These are phyloP conservation scores for Dromas ardeola DNA, from an alignment of 2,113 vertebrate genomes.

Conservation along the genomic window DNA sequence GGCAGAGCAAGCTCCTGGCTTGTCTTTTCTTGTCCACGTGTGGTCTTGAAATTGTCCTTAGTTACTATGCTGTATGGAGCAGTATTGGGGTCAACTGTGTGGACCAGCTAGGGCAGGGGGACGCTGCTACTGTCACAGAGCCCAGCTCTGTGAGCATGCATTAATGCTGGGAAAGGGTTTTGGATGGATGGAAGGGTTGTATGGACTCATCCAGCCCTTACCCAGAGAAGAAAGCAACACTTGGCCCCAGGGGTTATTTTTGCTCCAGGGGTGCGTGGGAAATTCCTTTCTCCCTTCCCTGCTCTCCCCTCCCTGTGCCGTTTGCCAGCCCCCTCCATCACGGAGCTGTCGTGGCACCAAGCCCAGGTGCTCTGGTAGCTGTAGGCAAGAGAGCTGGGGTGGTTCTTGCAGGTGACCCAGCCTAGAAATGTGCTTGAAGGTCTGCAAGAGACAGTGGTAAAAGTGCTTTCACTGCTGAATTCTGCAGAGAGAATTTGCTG, in stretches of 20 bases:
- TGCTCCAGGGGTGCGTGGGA: neutral
- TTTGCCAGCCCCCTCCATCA: neutral
- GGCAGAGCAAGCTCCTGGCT: neutral
- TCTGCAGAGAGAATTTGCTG: neutral
- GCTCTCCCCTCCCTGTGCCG: neutral
- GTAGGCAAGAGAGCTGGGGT: neutral
- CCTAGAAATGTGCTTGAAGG: neutral
- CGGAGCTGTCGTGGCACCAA: neutral
- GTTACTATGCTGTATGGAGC: neutral
- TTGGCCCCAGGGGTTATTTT: neutral
- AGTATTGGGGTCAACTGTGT: neutral
- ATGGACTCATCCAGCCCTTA: neutral
- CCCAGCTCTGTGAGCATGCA: neutral
- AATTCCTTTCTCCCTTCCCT: conserved; percentile 7
- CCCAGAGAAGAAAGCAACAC: neutral
- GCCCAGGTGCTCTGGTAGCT: neutral
- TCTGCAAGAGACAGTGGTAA: neutral
- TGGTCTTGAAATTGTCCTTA: neutral
- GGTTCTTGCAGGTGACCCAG: neutral
- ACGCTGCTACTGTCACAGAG: neutral
- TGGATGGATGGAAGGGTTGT: neutral
- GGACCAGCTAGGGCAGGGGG: neutral
- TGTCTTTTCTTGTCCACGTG: neutral
- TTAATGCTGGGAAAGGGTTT: neutral
- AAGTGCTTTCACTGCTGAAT: neutral